Percentiles rank a stretch among this genome's conserved stretches.
These are phyloP conservation scores for Scolanthus callimorphus DNA, from an alignment of 92 coral and sea anemone species.

Conservation along the genomic window DNA sequence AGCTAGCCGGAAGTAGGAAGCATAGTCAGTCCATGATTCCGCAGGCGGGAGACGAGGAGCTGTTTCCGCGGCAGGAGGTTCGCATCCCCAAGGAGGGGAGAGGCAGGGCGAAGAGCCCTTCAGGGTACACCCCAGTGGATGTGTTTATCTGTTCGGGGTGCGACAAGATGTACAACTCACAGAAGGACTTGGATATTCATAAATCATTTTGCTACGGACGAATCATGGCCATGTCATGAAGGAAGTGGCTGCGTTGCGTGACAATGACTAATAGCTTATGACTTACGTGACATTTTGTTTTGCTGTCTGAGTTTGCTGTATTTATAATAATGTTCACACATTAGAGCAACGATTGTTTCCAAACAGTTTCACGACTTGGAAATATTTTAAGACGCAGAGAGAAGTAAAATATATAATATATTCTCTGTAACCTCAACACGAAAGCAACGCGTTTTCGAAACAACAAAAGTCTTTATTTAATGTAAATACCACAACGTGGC, in stretches of 20 bases:
- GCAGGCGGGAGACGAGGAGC: slow-evolving; percentile 20
- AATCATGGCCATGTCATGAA: slow-evolving; percentile 15
- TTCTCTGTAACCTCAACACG: no score
- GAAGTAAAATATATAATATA: no score
- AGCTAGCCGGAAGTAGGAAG: slow-evolving; percentile 75
- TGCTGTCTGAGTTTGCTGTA: no score
- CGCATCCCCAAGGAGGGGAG: slow-evolving; percentile 14
- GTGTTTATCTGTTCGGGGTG: slow-evolving; percentile 80
- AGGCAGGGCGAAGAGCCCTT: slow-evolving; percentile 37
- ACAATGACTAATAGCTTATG: no score
- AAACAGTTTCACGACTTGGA: no score
- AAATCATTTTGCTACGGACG: slow-evolving; percentile 91
- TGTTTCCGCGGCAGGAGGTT: slow-evolving; percentile 40
- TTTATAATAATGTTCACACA: no score
- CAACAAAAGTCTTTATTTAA: no score
- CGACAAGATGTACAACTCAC: slow-evolving; percentile 85
- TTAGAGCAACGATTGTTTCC: no score
- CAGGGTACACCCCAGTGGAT: slow-evolving; percentile 70
- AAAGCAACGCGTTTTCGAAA: no score
- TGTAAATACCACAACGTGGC: no score
- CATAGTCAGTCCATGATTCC: slow-evolving; percentile 27
- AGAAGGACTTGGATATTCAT: slow-evolving; percentile 90
- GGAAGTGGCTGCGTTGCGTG: not conserved
- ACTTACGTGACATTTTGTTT: no score
- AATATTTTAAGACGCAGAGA: no score